Percentiles rank a stretch among this genome's conserved stretches.
These are phyloP conservation scores for Rallus crepitans DNA, from an alignment of 2,797 vertebrate species.

Conservation along the genomic window DNA sequence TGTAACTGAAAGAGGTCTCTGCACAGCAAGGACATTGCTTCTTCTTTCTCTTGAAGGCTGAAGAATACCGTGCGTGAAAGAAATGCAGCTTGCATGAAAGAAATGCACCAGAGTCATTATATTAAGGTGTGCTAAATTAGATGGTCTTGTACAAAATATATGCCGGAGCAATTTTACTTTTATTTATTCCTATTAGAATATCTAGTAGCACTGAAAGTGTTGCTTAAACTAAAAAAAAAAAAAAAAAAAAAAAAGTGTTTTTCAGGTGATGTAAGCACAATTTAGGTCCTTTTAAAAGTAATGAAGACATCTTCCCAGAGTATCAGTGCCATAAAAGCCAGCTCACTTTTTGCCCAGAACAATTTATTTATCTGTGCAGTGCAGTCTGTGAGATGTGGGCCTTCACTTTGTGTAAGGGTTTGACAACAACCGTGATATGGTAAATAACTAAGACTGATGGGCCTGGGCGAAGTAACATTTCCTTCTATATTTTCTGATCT, in stretches of 20 bases:
- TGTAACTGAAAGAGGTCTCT: not conserved
- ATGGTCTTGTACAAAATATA: not conserved
- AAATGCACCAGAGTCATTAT: not conserved
- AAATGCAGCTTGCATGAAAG: not conserved
- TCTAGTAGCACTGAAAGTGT: not conserved
- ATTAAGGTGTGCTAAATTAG: not conserved
- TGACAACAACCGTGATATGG: not conserved
- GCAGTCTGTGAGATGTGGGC: not conserved
- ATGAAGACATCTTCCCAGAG: not conserved
- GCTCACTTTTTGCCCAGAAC: not conserved
- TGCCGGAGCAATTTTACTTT: not conserved
- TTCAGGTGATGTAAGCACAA: not conserved
- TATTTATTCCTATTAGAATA: not conserved
- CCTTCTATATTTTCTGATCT: constrained; percentile 60
- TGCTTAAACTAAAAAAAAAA: not conserved
- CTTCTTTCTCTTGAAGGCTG: not conserved
- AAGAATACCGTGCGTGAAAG: not conserved
- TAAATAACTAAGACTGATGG: constrained; percentile 65
- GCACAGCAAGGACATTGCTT: not conserved
- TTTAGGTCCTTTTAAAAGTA: not conserved
- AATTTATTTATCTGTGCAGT: not conserved
- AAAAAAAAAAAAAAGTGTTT: too few relatives aligned
- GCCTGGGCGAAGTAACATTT: constrained; percentile 64
- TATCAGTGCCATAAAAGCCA: not conserved
- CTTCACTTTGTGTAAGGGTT: not conserved